A percentile compares a stretch with the other conserved stretches of the same genome.
Evolutionary conservation across 2,113 vertebrate genomes (phyloP).

Genomic region (Calonectris borealis): DNA sequence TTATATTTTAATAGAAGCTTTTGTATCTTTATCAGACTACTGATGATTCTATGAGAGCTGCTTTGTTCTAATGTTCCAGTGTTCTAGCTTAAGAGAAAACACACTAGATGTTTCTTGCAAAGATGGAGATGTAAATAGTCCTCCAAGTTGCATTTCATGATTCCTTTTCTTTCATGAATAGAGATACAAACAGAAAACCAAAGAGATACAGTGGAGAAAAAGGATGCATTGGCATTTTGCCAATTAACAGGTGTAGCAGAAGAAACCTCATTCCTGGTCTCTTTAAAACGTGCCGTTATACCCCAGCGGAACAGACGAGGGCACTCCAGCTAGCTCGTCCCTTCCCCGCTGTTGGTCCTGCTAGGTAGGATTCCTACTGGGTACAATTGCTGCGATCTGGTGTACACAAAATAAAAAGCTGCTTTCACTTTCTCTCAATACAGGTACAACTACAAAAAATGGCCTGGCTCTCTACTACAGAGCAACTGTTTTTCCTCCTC

Average conservation of each 20-base stretch:
- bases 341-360: not conserved
- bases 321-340: not conserved
- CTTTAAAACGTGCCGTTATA: not conserved
- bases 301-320: not conserved
- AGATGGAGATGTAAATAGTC: not conserved
- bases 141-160: not conserved
- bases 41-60: not conserved
- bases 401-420: fast-evolving
- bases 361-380: not conserved
- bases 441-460: not conserved
- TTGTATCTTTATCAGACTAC: not conserved
- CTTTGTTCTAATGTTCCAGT: not conserved
- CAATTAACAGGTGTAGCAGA: not conserved
- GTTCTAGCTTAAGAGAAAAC: not conserved
- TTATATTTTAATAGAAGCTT: not conserved
- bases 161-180: not conserved
- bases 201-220: not conserved
- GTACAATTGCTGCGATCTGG: fast-evolving
- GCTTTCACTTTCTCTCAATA: not conserved
- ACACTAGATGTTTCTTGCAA: not conserved
- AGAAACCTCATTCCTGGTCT: no score
- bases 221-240: not conserved
- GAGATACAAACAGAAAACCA: not conserved
- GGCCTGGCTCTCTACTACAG: not conserved
- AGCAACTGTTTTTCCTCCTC: not conserved